Conservation (phyloP, 2,797 vertebrate genomes). For the Esox lucius region DNA sequence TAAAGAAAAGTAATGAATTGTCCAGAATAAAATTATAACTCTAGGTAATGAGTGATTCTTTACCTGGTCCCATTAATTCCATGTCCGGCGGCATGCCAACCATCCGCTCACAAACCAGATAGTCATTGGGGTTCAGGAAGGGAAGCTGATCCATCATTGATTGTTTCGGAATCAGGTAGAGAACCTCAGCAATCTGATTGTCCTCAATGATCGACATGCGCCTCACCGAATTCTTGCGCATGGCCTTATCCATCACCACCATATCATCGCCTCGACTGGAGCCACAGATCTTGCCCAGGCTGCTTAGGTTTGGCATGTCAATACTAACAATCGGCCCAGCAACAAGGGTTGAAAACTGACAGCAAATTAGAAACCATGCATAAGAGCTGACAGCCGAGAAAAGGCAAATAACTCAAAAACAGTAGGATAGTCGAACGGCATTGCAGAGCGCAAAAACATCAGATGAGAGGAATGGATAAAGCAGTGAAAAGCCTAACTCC, state of each 20-base stretch:
- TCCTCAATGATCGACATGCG: constrained; percentile 84
- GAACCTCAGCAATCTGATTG: constrained; percentile 76
- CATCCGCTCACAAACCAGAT: constrained; percentile 79
- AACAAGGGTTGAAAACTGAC: constrained; percentile 40
- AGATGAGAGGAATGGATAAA: background rate
- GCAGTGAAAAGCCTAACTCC: constrained; percentile 20
- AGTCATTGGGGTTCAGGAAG: constrained; percentile 81
- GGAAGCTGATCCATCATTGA: constrained; percentile 85
- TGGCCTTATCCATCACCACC: constrained; percentile 75
- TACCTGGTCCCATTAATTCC: constrained; percentile 11
- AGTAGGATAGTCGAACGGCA: background rate
- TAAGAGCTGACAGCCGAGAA: background rate
- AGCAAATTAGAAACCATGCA: constrained; percentile 55
- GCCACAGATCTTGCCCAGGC: constrained; percentile 83
- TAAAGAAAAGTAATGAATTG: background rate
- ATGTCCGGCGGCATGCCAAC: constrained; percentile 51
- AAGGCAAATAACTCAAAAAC: background rate
- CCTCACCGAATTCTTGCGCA: constrained; percentile 75
- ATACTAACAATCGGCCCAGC: constrained; percentile 44
- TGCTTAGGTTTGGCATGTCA: constrained; percentile 81
- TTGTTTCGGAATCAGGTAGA: constrained; percentile 81
- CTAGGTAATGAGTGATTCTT: background rate
- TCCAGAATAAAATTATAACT: background rate
- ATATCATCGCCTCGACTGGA: constrained; percentile 70
- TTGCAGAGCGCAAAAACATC: background rate